Base-by-base conservation (phyloP, 2,888 invertebrate genomes). In the Apodemia mormo region DNA sequence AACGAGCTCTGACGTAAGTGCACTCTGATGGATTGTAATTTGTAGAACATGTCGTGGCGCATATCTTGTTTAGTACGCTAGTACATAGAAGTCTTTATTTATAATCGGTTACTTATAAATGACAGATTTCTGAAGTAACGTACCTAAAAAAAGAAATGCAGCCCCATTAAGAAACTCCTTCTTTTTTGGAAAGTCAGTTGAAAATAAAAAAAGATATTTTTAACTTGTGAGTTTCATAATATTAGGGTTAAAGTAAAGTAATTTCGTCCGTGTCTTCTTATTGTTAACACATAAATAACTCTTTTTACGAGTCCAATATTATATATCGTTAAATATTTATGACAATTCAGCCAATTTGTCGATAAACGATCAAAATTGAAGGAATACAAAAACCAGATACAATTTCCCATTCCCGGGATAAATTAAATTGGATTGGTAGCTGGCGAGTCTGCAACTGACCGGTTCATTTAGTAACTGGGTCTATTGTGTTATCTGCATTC, bases 391-490 rank as follows among this genome's bases (percentile, higher is more conserved):
- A 33, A 30, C 30, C 30, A 30, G 61, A 80, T 76, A 83, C 82
- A 82, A 81, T 85, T 83, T 82, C 78, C 82, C 74, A 77, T 79
- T 75, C 74, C 75, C 77, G 75, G 76, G 74, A 81, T n/a, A n/a
- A n/a, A n/a, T n/a, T 68, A 76, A 78, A 78, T 77, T 75, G 72
- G 76, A 77, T 78, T 75, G 61, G 33, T 33, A 71, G 70, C 68
- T 67, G 78, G 77, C 79, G 75, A 76, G 68, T 76, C 73, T 75
- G 77, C 76, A 75, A 68, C 66, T 74, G 69, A 71, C 71, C 80
- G 80, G 76, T 84, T 84, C 83, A 84, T 85, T 86, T 81, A 77
- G 72, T 82, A 85, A 83, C 81, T 82, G 79, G 83, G 80, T 75
- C 81, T 79, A 14, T 61, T 33, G 58, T 30, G 58, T 70, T 79